A percentile compares a stretch with the other conserved stretches of the same genome.
Conservation (phyloP, 2,888 invertebrate genomes). For the Timema podura region DNA sequence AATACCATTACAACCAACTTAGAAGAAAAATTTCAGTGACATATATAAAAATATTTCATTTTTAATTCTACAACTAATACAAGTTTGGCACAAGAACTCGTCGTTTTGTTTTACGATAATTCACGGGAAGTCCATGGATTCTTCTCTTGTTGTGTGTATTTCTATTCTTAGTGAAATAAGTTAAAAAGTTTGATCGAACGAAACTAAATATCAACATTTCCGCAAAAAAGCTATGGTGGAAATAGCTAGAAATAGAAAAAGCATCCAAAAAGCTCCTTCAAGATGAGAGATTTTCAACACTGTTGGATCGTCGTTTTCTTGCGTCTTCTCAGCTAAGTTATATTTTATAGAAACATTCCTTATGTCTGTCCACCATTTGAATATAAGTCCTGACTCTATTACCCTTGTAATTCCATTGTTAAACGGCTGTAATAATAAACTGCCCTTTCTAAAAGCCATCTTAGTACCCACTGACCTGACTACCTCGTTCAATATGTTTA, state of each 20-base stretch:
- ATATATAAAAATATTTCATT: too few species aligned
- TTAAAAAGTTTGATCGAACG: too few species aligned
- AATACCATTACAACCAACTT: too few species aligned
- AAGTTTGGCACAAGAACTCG: too few species aligned
- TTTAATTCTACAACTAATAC: too few species aligned
- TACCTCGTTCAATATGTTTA: background rate
- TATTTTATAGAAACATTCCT: background rate
- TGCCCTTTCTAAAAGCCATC: constrained; percentile 3
- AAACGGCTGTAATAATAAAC: background rate
- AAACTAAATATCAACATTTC: background rate
- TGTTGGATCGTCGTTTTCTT: background rate
- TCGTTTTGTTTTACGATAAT: too few species aligned
- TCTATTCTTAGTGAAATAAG: too few species aligned
- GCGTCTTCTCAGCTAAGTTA: background rate
- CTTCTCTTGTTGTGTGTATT: too few species aligned
- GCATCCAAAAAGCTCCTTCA: background rate
- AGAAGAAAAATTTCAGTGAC: too few species aligned
- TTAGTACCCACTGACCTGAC: background rate
- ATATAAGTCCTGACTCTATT: background rate
- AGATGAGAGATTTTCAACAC: background rate
- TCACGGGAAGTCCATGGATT: too few species aligned
- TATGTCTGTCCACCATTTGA: background rate
- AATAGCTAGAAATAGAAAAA: background rate
- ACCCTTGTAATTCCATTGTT: background rate
- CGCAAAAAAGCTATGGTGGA: background rate